Evolutionary conservation across 2,888 invertebrate genomes (phyloP).

Genomic region (Metopia argyrocephala): DNA sequence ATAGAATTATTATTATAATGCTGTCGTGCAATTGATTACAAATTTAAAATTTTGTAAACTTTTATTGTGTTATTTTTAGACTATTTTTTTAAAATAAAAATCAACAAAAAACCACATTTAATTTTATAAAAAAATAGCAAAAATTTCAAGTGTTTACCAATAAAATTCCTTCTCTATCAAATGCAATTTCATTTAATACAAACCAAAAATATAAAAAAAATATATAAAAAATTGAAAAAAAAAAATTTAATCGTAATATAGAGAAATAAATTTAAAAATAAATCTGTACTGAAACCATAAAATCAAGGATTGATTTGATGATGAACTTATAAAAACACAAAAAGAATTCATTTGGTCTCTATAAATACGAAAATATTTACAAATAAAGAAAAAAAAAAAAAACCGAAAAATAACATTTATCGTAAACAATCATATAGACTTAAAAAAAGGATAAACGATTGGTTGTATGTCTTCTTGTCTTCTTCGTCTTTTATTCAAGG

Average conservation of each 20-base stretch:
- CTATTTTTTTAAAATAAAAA: background rate
- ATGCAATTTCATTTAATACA: conserved; percentile 18
- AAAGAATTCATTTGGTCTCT: conserved; percentile 35
- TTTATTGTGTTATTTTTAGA: background rate
- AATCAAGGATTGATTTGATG: conserved; percentile 52
- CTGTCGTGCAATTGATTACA: no score
- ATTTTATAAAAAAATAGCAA: background rate
- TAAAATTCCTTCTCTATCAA: conserved; percentile 26
- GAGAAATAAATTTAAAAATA: background rate
- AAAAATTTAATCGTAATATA: background rate
- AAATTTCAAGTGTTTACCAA: background rate
- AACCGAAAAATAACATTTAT: no score
- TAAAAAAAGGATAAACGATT: background rate
- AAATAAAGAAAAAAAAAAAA: background rate
- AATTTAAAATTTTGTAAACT: background rate
- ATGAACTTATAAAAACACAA: background rate
- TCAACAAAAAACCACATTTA: background rate
- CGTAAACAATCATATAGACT: background rate
- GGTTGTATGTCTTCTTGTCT: background rate
- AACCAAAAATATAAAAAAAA: conserved; percentile 27
- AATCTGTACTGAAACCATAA: conserved; percentile 50
- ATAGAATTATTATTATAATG: no score
- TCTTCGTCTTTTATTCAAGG: background rate
- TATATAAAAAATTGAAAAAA: conserved; percentile 9
- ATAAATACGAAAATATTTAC: conserved; percentile 5